A percentile compares a stretch with the other conserved stretches of the same genome.
Conservation (phyloP, 2,113 vertebrate species). For the Cacatua alba region DNA sequence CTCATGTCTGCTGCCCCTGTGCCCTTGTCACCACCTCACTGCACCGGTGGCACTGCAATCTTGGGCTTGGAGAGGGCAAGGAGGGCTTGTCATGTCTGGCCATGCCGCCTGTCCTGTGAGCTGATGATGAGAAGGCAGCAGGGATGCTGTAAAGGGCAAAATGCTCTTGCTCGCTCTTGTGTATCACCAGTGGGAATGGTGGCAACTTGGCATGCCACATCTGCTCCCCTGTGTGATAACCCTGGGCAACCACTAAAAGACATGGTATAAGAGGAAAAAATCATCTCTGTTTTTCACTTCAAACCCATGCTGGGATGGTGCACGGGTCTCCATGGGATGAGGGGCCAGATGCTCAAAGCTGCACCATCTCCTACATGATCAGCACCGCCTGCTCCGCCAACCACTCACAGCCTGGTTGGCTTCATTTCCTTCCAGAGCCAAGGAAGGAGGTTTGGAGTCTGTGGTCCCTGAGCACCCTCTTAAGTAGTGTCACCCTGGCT, state of each 20-base stretch:
- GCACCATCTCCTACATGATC: neutral
- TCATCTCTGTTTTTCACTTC: neutral
- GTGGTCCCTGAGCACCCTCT: neutral
- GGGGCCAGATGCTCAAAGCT: neutral
- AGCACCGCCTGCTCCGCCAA: neutral
- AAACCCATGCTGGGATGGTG: neutral
- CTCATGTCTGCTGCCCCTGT: neutral
- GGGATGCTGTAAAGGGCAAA: neutral
- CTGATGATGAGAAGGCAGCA: neutral
- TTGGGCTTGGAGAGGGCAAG: neutral
- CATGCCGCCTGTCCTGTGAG: neutral
- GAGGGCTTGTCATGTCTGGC: neutral
- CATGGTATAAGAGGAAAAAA: neutral
- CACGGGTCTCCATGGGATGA: neutral
- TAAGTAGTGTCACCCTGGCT: neutral
- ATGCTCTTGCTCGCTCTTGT: neutral
- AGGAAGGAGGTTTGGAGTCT: neutral
- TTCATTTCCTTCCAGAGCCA: neutral
- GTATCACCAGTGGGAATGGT: fast-evolving
- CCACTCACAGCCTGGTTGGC: neutral
- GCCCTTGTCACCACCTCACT: neutral
- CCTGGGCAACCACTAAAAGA: neutral
- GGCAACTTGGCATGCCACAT: neutral
- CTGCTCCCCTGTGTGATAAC: neutral
- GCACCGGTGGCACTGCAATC: neutral